These are phyloP conservation scores for Drosophila rufa DNA, from an alignment of 1,140 invertebrate species.

Conservation along the genomic window DNA sequence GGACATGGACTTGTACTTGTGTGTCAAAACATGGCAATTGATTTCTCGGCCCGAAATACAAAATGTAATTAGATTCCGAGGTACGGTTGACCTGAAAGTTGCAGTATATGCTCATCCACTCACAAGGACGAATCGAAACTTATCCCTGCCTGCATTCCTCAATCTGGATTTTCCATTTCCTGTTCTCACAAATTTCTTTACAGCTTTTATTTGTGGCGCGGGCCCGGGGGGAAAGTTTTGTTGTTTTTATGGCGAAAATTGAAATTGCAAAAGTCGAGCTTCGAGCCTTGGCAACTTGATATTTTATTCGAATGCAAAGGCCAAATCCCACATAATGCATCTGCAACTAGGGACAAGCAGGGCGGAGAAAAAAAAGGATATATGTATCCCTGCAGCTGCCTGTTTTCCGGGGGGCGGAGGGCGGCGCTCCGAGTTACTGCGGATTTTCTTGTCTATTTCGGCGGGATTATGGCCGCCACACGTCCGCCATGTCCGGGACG, in stretches of 20 bases:
- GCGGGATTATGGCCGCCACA: constrained; percentile 62
- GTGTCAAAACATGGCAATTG: constrained; percentile 36
- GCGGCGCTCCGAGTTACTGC: constrained; percentile 26
- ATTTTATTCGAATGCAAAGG: constrained; percentile 76
- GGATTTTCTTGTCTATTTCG: constrained; percentile 75
- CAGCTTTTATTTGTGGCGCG: background rate
- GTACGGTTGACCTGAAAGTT: constrained; percentile 22
- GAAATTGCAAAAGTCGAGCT: constrained; percentile 70
- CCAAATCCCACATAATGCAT: constrained; percentile 78
- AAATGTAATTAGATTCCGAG: constrained; percentile 39
- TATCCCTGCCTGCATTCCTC: constrained; percentile 20
- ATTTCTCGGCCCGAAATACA: constrained; percentile 15
- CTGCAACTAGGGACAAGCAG: constrained; percentile 61
- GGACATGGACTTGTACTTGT: background rate
- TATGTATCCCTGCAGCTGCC: constrained; percentile 1
- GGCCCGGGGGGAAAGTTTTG: constrained; percentile 14
- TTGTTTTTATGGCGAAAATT: constrained; percentile 53
- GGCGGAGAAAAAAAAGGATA: background rate
- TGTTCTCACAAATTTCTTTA: constrained; percentile 12
- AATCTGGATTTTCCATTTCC: constrained; percentile 41
- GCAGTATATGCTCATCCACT: background rate
- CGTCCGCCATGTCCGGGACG: constrained; percentile 22
- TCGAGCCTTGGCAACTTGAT: constrained; percentile 61
- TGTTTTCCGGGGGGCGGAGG: constrained; percentile 2
- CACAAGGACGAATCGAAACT: constrained; percentile 7